phyloP scores from a whole-genome alignment of 2,797 vertebrate species.

The Gephyroberyx darwinii region DNA sequence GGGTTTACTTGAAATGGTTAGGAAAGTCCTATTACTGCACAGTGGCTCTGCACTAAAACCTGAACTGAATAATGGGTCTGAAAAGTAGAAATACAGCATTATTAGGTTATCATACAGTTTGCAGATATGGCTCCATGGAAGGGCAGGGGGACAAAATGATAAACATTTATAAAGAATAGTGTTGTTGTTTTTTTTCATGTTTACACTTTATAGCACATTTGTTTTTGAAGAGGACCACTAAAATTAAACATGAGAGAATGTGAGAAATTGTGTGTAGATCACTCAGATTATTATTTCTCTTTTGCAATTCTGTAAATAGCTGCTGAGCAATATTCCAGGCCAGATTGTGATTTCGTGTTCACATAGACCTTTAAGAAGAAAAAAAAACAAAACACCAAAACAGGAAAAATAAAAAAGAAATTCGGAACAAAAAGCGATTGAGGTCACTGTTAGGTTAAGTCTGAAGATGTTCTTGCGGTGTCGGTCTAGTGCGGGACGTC shows the following conservation, averaged over 20 bases:
- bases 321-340: conserved; percentile 80
- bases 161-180: conserved; percentile 62
- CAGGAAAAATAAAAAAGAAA: conserved; percentile 30
- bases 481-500: conserved; percentile 22
- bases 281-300: conserved; percentile 61
- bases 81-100: conserved; percentile 70
- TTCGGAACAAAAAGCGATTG: conserved; percentile 47
- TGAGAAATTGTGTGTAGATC: conserved; percentile 73
- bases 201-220: conserved; percentile 77
- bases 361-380: conserved; percentile 54
- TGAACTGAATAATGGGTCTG: conserved; percentile 60
- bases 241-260: conserved; percentile 74
- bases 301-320: conserved; percentile 82
- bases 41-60: conserved; percentile 73
- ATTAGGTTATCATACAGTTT: conserved; percentile 67
- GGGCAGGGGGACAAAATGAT: conserved; percentile 37
- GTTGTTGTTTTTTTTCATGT: conserved; percentile 71
- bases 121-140: conserved; percentile 62
- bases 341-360: conserved; percentile 76
- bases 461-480: conserved; percentile 44
- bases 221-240: conserved; percentile 82
- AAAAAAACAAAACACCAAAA: conserved; percentile 7
- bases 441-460: conserved; percentile 51
- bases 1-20: conserved; percentile 77
- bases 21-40: conserved; percentile 65